Evolutionary conservation across 2,888 invertebrate genomes (phyloP).

Genomic region (Andrena camellia): DNA sequence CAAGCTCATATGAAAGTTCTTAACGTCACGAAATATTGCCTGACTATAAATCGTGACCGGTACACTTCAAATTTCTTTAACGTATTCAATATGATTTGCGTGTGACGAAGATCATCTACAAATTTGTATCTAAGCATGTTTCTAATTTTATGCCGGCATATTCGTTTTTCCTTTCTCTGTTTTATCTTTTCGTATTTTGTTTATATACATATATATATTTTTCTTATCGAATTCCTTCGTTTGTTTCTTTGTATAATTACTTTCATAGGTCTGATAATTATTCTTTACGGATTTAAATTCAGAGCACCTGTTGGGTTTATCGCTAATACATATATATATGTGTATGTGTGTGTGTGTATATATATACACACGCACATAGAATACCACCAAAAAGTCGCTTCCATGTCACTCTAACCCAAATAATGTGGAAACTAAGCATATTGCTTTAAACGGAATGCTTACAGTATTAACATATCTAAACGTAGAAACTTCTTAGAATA

Average conservation of each 20-base stretch:
- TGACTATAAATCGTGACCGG: neutral
- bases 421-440: slow-evolving; percentile 58
- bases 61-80: neutral
- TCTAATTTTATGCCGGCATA: slow-evolving; percentile 84
- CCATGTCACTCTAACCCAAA: slow-evolving; percentile 72
- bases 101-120: slow-evolving; percentile 70
- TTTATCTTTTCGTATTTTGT: slow-evolving; percentile 8
- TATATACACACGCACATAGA: slow-evolving; percentile 53
- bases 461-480: slow-evolving; percentile 54
- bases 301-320: slow-evolving; percentile 81
- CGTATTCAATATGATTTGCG: slow-evolving; percentile 53
- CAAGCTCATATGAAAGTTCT: slow-evolving; percentile 53
- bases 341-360: slow-evolving; percentile 19
- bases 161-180: slow-evolving; percentile 71
- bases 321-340: slow-evolving; percentile 52
- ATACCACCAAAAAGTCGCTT: slow-evolving; percentile 71
- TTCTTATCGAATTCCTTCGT: slow-evolving; percentile 60
- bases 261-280: slow-evolving; percentile 54
- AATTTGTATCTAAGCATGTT: slow-evolving; percentile 81
- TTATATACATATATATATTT: slow-evolving; percentile 23
- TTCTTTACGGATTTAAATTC: slow-evolving; percentile 61
- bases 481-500: slow-evolving; percentile 8
- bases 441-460: slow-evolving; percentile 59
- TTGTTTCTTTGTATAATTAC: slow-evolving; percentile 58
- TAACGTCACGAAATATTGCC: slow-evolving; percentile 9